A percentile compares a stretch with the other conserved stretches of the same genome.
phyloP scores from a whole-genome alignment of 2,797 vertebrate genomes.

The Eremophila alpestris region DNA sequence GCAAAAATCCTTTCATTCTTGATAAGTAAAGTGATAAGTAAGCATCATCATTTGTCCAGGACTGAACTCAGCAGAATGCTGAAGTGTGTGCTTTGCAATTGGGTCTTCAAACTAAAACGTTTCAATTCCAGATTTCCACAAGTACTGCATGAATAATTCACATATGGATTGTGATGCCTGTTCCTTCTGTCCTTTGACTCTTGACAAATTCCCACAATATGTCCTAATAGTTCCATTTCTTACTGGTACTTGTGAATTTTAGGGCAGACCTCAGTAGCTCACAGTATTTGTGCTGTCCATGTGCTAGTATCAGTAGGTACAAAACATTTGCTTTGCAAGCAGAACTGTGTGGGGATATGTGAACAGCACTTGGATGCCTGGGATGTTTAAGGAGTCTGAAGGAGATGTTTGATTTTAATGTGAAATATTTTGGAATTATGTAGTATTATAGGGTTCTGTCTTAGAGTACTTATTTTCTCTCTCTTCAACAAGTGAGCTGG shows the following conservation, averaged over 20 bases:
- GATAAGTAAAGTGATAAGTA: background rate
- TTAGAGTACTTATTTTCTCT: background rate
- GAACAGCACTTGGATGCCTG: background rate
- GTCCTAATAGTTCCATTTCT: background rate
- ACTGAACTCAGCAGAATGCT: background rate
- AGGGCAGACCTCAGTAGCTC: background rate
- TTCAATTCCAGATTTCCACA: background rate
- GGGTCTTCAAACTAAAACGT: background rate
- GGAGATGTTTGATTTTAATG: background rate
- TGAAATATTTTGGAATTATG: background rate
- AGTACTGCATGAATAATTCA: background rate
- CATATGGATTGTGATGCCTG: background rate
- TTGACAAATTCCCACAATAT: background rate
- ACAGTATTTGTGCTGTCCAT: accelerated
- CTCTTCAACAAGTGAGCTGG: background rate
- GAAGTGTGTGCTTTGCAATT: background rate
- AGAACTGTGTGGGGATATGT: background rate
- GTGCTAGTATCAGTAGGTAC: background rate
- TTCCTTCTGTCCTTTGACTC: background rate
- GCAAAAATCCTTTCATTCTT: background rate
- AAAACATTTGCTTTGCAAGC: background rate
- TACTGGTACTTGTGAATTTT: background rate
- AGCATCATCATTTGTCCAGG: background rate
- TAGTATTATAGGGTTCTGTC: background rate
- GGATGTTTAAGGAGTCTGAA: background rate